Percentiles rank a stretch among this genome's conserved stretches.
Evolutionary conservation across 1,140 invertebrate genomes (phyloP).

Genomic region (Drosophila kohkoa): DNA sequence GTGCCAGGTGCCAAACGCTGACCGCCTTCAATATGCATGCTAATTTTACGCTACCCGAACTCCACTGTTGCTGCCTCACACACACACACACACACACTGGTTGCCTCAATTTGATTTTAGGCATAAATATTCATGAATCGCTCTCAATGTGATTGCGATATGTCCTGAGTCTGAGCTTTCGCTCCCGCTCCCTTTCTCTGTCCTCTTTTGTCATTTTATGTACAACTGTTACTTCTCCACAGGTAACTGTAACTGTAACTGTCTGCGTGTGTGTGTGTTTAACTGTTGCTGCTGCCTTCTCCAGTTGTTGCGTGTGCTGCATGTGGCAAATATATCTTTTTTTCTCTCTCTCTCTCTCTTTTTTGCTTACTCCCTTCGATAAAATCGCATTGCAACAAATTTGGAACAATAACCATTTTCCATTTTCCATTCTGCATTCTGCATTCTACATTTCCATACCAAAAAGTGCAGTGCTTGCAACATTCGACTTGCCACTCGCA

Average conservation of each 20-base stretch:
- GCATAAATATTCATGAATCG: conserved; percentile 57
- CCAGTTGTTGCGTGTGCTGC: conserved; percentile 19
- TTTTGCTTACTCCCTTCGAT: not conserved
- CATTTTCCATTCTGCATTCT: not conserved
- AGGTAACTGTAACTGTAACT: not conserved
- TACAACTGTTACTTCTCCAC: not conserved
- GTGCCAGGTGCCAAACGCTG: conserved; percentile 41
- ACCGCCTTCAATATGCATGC: conserved; percentile 56
- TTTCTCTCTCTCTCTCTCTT: not conserved
- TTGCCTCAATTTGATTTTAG: conserved; percentile 55
- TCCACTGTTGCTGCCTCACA: not conserved
- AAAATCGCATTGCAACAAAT: conserved; percentile 49
- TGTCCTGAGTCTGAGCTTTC: conserved; percentile 1
- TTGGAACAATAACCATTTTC: conserved; percentile 44
- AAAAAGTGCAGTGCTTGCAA: no score
- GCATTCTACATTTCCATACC: conserved; percentile 24
- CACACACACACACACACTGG: not conserved
- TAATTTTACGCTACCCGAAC: conserved; percentile 29
- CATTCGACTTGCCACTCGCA: no score
- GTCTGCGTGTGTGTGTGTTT: not conserved
- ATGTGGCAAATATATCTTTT: no score
- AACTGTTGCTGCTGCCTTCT: conserved; percentile 10
- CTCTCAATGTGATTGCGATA: conserved; percentile 48
- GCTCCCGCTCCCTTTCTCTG: not conserved
- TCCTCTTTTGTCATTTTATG: not conserved